Base-by-base conservation (phyloP, 2,113 vertebrate genomes). In the Oxygymnocypris stewartii region DNA sequence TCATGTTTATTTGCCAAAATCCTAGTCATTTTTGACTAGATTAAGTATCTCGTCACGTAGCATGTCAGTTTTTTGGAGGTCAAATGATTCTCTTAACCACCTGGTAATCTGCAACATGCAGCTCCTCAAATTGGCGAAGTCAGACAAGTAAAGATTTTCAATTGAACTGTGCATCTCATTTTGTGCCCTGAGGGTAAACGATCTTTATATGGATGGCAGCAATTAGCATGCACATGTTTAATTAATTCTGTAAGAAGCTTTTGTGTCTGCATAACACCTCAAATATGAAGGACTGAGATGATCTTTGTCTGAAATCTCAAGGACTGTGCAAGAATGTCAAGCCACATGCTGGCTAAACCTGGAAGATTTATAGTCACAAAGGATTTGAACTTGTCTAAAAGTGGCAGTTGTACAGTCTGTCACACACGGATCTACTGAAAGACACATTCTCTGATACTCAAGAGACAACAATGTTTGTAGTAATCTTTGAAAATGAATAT, bases 151-250 rank as follows among this genome's bases (percentile, higher is more conserved):
- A 89, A 84, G 87, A 88, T 88, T 90, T 91, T 87, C 76, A 84
- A 87, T 90, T 87, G 73, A 88, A 84, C 83, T 76, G 28, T 69
- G 84, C 85, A 88, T 89, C 89, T 82, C 81, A 88, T 87, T 88
- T 88, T 76, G 71, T 0, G 31, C 37, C 85, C 71, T 69, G 14
- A 81, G 86, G 88, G 71, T 65, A 88, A 90, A 86, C 80, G 1
- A 89, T 85, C 89, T 82, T 87, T 79, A 85, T 84, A 31, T 88
- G 84, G 83, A 85, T 86, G 79, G 35, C 67, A 84, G 74, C 75
- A 88, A 84, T 88, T 90, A 86, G 69, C 75, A 90, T 88, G 78
- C 84, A 79, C 81, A 90, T 86, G 85, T 89, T 88, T 88, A 86
- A 89, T 88, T 88, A 89, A 90, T 89, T 84, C 78, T 54, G 37